A percentile compares a stretch with the other conserved stretches of the same genome.
Conservation (phyloP, 2,797 vertebrate genomes). For the Lepus townsendii region DNA sequence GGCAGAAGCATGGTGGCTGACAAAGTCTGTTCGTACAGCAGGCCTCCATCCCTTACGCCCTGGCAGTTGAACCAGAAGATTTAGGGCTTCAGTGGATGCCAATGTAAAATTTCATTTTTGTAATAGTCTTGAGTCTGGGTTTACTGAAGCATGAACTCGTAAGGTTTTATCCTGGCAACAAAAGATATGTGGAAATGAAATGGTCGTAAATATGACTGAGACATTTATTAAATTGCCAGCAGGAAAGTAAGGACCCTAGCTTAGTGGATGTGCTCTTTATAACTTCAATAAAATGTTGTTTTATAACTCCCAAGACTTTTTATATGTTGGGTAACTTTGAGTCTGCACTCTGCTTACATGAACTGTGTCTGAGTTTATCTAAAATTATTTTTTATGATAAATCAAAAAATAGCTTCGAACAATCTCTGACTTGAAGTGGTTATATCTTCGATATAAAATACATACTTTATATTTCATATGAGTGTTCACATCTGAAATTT, state of each 20-base stretch:
- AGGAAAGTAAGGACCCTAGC: conserved; percentile 53
- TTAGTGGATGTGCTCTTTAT: conserved; percentile 57
- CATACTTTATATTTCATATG: not conserved
- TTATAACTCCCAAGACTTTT: conserved; percentile 43
- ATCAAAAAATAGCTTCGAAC: conserved; percentile 18
- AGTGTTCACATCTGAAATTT: not conserved
- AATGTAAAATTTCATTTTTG: conserved; percentile 72
- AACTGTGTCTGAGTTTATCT: conserved; percentile 41
- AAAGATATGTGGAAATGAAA: conserved; percentile 72
- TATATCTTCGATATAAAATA: not conserved
- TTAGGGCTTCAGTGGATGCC: conserved; percentile 69
- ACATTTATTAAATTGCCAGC: conserved; percentile 72
- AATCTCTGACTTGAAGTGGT: not conserved
- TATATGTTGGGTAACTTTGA: conserved; percentile 37
- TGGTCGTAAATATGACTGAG: conserved; percentile 70
- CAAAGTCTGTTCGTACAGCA: not conserved
- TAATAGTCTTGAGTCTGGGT: conserved; percentile 74
- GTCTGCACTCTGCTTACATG: conserved; percentile 4
- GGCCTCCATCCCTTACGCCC: not conserved
- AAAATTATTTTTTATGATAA: conserved; percentile 5
- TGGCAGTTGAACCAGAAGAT: conserved; percentile 45
- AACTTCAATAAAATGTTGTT: conserved; percentile 53
- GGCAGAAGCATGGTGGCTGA: conserved; percentile 46
- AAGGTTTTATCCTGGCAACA: conserved; percentile 73
- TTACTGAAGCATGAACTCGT: conserved; percentile 75